Conservation (phyloP, 2,888 invertebrate species). For the Acanthosepion pharaonis region DNA sequence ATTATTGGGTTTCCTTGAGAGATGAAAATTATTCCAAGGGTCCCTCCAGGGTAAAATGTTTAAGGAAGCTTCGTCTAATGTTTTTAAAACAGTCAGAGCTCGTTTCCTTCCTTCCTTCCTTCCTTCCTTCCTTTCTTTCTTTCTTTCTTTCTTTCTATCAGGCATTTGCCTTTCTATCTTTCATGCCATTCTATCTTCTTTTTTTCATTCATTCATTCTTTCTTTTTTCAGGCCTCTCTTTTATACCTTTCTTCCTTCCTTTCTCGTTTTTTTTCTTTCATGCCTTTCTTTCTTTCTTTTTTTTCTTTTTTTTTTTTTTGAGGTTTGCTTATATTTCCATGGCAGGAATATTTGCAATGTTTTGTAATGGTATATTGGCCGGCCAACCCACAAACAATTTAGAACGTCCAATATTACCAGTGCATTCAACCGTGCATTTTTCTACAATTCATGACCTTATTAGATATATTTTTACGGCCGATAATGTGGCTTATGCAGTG, state of each 20-base stretch:
- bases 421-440: neutral
- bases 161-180: neutral
- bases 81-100: neutral
- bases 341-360: neutral
- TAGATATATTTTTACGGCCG: no score
- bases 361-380: neutral
- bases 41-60: neutral
- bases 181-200: no score
- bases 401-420: neutral
- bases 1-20: no score
- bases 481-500: neutral
- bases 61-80: neutral
- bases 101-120: neutral
- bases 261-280: rapidly evolving
- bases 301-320: neutral
- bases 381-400: slow-evolving; percentile 4
- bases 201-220: neutral
- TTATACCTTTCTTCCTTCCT: no score
- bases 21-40: neutral
- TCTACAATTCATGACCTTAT: neutral
- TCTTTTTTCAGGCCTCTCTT: neutral
- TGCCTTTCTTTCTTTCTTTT: neutral
- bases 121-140: neutral
- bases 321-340: neutral
- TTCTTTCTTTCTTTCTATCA: no score